phyloP scores from a whole-genome alignment of 1,140 invertebrate species.

The Euwallacea fornicatus region DNA sequence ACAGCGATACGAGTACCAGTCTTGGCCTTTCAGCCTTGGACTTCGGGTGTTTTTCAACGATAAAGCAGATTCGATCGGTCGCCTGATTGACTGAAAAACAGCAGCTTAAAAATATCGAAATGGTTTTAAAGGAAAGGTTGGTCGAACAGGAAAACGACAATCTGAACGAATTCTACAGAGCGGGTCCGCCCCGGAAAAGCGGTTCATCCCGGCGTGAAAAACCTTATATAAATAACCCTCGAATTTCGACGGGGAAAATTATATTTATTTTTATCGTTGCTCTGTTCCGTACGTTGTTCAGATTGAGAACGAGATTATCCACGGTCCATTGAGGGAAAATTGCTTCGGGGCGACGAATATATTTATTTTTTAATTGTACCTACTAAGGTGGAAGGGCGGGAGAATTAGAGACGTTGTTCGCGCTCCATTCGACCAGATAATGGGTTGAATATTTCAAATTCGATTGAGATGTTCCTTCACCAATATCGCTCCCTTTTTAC shows the following conservation, averaged over 20 bases:
- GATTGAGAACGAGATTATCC: constrained; percentile 43
- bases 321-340: constrained; percentile 43
- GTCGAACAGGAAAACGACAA: not conserved
- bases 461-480: constrained; percentile 13
- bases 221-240: constrained; percentile 32
- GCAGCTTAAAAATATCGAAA: too few species aligned
- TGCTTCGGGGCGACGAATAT: constrained; percentile 38
- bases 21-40: too few species aligned
- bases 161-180: not conserved
- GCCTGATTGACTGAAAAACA: too few species aligned
- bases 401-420: constrained; percentile 37
- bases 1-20: too few species aligned
- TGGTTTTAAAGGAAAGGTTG: too few species aligned
- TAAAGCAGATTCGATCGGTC: too few species aligned
- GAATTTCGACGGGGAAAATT: constrained; percentile 34
- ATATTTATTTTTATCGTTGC: constrained; percentile 40
- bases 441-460: constrained; percentile 27
- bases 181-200: not conserved
- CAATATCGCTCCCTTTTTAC: not conserved
- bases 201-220: constrained; percentile 23
- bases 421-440: constrained; percentile 33
- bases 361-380: constrained; percentile 44
- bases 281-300: constrained; percentile 39
- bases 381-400: constrained; percentile 38
- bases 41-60: too few species aligned